These are phyloP conservation scores for Chaetodon auriga DNA, from an alignment of 2,113 vertebrate species.

Conservation along the genomic window DNA sequence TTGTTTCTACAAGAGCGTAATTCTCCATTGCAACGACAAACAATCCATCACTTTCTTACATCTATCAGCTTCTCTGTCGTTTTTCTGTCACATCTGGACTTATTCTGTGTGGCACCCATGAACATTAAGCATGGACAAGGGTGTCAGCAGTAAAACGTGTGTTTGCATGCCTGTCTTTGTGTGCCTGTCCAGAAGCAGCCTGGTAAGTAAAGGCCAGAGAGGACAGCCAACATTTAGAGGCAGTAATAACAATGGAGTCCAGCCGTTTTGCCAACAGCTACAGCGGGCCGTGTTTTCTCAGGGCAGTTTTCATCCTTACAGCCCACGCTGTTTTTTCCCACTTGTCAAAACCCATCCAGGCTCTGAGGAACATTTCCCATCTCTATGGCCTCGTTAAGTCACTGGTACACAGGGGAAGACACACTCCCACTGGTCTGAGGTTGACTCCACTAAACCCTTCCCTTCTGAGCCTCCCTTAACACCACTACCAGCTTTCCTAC, in stretches of 20 bases:
- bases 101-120: slow-evolving; percentile 5
- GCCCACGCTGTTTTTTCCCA: slow-evolving; percentile 64
- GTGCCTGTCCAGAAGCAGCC: slow-evolving; percentile 50
- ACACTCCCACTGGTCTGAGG: slow-evolving; percentile 62
- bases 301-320: slow-evolving; percentile 60
- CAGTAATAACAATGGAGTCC: slow-evolving; percentile 74
- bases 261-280: slow-evolving; percentile 72
- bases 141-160: slow-evolving; percentile 52
- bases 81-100: slow-evolving; percentile 8
- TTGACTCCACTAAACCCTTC: slow-evolving; percentile 60
- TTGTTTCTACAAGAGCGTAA: background rate
- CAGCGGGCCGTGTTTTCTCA: slow-evolving; percentile 67
- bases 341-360: slow-evolving; percentile 74
- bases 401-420: slow-evolving; percentile 40
- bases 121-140: background rate
- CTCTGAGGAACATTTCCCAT: slow-evolving; percentile 71
- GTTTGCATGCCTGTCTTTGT: slow-evolving; percentile 46
- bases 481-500: slow-evolving; percentile 43
- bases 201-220: slow-evolving; percentile 48
- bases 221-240: slow-evolving; percentile 67
- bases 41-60: slow-evolving; percentile 18
- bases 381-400: slow-evolving; percentile 70
- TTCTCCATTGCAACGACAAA: background rate
- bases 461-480: slow-evolving; percentile 51
- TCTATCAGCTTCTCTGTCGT: background rate